These are phyloP conservation scores for Liparis tanakae DNA, from an alignment of 2,797 vertebrate genomes.

Conservation along the genomic window DNA sequence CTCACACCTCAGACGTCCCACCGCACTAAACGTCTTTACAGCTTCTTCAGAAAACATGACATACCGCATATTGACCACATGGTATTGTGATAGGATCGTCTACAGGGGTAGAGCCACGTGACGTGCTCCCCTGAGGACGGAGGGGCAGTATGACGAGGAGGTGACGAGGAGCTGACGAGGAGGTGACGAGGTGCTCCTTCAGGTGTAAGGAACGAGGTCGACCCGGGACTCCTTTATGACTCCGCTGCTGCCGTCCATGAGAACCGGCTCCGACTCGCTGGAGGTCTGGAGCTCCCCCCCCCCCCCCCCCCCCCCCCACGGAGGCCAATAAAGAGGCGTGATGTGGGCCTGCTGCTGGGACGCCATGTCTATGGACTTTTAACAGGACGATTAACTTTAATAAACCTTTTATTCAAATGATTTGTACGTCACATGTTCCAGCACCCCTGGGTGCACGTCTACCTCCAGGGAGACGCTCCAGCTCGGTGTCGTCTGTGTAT, in stretches of 20 bases:
- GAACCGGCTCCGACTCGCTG: not conserved
- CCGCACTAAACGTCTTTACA: no score
- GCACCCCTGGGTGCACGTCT: not conserved
- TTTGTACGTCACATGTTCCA: constrained; percentile 6
- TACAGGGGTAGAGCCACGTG: no score
- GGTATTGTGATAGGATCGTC: no score
- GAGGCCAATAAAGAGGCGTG: constrained; percentile 12
- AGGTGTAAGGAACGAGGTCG: not conserved
- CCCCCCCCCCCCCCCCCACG: not conserved
- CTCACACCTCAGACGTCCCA: no score
- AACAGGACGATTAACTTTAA: not conserved
- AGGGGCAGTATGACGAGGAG: no score
- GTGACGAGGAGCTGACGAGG: no score
- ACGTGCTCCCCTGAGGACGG: no score
- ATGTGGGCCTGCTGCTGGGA: constrained; percentile 10
- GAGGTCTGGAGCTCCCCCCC: not conserved
- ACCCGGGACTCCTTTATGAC: not conserved
- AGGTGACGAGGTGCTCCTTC: no score
- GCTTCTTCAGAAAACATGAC: no score
- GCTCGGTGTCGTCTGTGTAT: constrained; percentile 17
- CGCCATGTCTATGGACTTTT: not conserved
- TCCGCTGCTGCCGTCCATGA: not conserved
- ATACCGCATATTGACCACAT: no score
- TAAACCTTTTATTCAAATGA: constrained; percentile 14
- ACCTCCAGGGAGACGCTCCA: constrained; percentile 24